Evolutionary conservation across 2,113 vertebrate genomes (phyloP).

Genomic region (Syngnathus typhle): DNA sequence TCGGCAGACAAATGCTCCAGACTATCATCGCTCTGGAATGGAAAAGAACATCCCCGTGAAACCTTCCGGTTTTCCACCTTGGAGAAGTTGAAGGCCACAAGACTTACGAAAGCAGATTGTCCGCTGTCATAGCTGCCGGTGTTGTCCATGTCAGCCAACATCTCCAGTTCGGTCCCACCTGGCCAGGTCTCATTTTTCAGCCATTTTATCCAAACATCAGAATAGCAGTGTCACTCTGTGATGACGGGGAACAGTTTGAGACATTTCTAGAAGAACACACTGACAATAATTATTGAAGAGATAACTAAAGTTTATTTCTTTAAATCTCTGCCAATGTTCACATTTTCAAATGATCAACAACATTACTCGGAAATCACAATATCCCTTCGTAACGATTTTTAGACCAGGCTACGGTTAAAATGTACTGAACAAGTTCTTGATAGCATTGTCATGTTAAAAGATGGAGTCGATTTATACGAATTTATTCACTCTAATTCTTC

Average conservation of each 20-base stretch:
- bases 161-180: slow-evolving; percentile 67
- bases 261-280: too few species aligned
- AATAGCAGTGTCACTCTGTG: not conserved
- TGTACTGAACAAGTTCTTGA: too few species aligned
- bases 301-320: not conserved
- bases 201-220: slow-evolving; percentile 66
- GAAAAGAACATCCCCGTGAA: not conserved
- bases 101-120: slow-evolving; percentile 78
- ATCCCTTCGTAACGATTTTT: too few species aligned
- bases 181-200: slow-evolving; percentile 77
- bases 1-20: slow-evolving; percentile 85
- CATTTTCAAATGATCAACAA: too few species aligned
- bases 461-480: too few species aligned
- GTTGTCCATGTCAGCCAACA: slow-evolving; percentile 57
- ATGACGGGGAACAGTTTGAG: not conserved
- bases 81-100: not conserved
- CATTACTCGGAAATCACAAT: too few species aligned
- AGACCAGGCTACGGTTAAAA: too few species aligned
- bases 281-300: too few species aligned
- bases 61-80: not conserved
- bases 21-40: slow-evolving; percentile 76
- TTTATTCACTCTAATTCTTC: too few species aligned
- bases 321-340: too few species aligned
- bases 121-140: slow-evolving; percentile 79
- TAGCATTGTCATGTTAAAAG: too few species aligned